phyloP scores from a whole-genome alignment of 2,113 vertebrate genomes.

The Strigops habroptila region DNA sequence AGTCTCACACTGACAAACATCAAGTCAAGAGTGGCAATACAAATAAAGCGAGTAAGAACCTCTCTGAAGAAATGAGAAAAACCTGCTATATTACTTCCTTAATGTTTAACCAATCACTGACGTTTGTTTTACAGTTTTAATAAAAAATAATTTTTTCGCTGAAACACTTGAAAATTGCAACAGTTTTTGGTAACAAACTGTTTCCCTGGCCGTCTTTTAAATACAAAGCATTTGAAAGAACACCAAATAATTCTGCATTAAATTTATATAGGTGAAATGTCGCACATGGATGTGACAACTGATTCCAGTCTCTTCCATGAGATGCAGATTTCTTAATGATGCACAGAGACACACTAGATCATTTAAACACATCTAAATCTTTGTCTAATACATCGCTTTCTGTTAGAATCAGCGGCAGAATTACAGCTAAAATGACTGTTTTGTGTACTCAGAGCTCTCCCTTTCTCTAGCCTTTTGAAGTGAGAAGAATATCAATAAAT shows the following conservation, averaged over 20 bases:
- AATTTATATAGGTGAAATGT: neutral
- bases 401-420: neutral
- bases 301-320: neutral
- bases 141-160: neutral
- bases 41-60: neutral
- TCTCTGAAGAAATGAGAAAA: neutral
- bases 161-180: neutral
- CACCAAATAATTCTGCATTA: neutral
- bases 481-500: neutral
- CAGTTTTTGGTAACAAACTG: neutral
- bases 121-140: neutral
- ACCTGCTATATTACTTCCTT: neutral
- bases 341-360: neutral
- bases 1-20: neutral
- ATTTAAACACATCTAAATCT: neutral
- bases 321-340: neutral
- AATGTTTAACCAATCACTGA: neutral
- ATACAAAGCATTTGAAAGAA: neutral
- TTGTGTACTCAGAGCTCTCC: neutral
- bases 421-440: neutral
- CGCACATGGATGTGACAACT: neutral
- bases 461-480: neutral
- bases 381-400: neutral
- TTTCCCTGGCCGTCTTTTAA: neutral
- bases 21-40: neutral